phyloP scores from a whole-genome alignment of 2,888 invertebrate species.

The Crocallis elinguaria region DNA sequence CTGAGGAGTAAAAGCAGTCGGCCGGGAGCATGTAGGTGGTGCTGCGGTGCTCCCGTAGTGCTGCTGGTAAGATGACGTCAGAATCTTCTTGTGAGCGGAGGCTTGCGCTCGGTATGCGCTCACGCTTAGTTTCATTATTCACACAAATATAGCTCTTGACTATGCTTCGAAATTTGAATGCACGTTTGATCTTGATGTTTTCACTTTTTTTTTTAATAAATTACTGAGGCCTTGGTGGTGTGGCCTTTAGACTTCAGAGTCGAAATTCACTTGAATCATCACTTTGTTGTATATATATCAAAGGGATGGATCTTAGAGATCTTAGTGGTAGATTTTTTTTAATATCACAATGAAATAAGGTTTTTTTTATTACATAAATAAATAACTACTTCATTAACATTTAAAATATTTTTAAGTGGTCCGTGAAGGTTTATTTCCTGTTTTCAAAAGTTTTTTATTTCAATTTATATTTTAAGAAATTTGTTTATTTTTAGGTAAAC shows the following conservation, averaged over 20 bases:
- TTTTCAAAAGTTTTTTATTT: not conserved
- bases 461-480: too few relatives aligned
- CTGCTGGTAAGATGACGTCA: conserved; percentile 90
- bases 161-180: conserved; percentile 18
- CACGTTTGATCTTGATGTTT: conserved; percentile 7
- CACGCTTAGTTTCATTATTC: conserved; percentile 92
- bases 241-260: not conserved
- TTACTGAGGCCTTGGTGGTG: not conserved
- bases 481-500: too few relatives aligned
- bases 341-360: not conserved
- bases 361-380: not conserved
- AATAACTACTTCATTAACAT: too few relatives aligned
- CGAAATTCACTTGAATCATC: not conserved
- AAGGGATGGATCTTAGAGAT: not conserved
- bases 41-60: conserved; percentile 91
- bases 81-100: conserved; percentile 94
- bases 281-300: not conserved
- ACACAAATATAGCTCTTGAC: conserved; percentile 19
- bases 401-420: not conserved
- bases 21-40: conserved; percentile 80
- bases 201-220: not conserved
- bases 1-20: conserved; percentile 71
- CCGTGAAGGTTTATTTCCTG: too few relatives aligned
- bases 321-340: too few relatives aligned
- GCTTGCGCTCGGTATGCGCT: conserved; percentile 95